Conservation (phyloP, 1,140 invertebrate species). For the Meloidogyne floridensis region DNA sequence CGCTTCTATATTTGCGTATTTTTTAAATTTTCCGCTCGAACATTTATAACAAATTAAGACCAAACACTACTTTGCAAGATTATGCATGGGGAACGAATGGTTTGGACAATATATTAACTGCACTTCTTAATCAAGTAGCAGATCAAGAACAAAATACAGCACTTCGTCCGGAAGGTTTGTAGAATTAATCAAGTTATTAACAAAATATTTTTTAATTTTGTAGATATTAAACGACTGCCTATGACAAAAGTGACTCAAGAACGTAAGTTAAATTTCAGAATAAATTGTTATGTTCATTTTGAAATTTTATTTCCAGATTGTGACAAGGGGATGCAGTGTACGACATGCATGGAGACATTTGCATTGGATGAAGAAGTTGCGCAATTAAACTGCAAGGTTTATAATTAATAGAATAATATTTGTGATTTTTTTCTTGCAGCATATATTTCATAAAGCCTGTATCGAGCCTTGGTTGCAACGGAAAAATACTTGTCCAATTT, state of each 20-base stretch:
- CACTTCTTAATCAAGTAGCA: conserved; percentile 31
- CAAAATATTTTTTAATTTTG: not conserved
- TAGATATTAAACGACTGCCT: conserved; percentile 32
- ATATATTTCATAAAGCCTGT: conserved; percentile 87
- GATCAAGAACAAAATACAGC: not conserved
- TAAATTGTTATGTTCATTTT: too few species aligned
- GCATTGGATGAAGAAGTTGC: conserved; percentile 80
- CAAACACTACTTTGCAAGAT: not conserved
- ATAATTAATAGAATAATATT: not conserved
- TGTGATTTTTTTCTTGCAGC: conserved; percentile 67
- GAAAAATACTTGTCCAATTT: conserved; percentile 43
- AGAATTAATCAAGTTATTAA: not conserved
- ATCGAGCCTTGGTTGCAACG: conserved; percentile 84
- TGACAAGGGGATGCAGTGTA: conserved; percentile 83
- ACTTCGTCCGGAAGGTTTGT: conserved; percentile 11
- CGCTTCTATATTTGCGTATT: not conserved
- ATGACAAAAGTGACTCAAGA: conserved; percentile 30
- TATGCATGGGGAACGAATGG: conserved; percentile 15
- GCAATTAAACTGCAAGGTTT: conserved; percentile 76
- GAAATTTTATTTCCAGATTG: conserved; percentile 16
- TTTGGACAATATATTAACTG: conserved; percentile 10
- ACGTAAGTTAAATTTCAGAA: conserved; percentile 2
- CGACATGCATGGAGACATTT: conserved; percentile 95
- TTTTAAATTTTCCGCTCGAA: not conserved
- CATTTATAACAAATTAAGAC: not conserved